Base-by-base conservation (phyloP, 2,888 invertebrate genomes). In the Ctenicera cuprea region DNA sequence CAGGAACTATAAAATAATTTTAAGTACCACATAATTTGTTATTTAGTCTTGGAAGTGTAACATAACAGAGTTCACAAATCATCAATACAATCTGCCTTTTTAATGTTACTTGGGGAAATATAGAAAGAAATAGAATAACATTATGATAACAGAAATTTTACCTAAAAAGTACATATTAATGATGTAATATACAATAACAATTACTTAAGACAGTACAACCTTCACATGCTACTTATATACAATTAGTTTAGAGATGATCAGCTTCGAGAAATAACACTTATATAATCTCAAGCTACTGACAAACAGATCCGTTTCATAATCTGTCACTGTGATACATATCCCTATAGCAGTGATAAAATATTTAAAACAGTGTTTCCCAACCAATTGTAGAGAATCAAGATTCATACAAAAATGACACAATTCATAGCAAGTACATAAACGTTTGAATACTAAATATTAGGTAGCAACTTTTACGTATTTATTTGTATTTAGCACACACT, bases 161-260 rank as follows among this genome's bases (percentile, higher is more conserved):
- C 45, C 12, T 45, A 45, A 45, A 41, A 14, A 14, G 41, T 26
- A 18, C 45, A 45, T 45, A 16, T 33, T 33, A 33, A 33, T 33
- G 8, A 33, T 33, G n/a, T n/a, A 33, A 33, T 9, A 9, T 33
- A 33, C 33, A 33, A 5, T 26, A 26, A 18, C 18, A 45, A 14
- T 45, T 45, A 18, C 18, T 45, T 18, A 18, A 14, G 5, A 33
- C 33, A 33, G 9, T 33, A 33, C 33, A 33, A 33, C 33, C 33
- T 33, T 33, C 33, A 33, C 33, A 33, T 9, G 7, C 33, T 41
- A 41, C n/a, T 14, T 14, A 14, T 14, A 2, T 14, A 14, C n/a
- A 41, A 14, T 33, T 33, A 57, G 57, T 57, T 12, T 57, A 57
- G 57, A 57, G 57, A 57, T 57, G 37, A 57, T 57, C n/a, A 57